These are phyloP conservation scores for Xestobium rufovillosum DNA, from an alignment of 2,888 invertebrate species.

Conservation along the genomic window DNA sequence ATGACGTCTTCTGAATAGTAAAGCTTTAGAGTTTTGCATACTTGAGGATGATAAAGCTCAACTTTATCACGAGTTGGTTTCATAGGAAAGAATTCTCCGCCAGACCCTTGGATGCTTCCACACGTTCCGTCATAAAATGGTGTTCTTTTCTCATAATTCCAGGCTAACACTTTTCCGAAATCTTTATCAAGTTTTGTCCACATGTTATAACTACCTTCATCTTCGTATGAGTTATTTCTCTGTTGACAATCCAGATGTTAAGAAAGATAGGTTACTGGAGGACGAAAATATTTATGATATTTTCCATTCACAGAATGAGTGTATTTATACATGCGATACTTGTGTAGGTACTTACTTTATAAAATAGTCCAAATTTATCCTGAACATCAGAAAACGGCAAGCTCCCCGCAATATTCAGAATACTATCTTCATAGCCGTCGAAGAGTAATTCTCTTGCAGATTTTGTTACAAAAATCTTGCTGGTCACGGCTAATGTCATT, in stretches of 20 bases:
- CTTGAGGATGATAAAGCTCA: constrained; percentile 61
- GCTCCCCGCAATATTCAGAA: constrained; percentile 58
- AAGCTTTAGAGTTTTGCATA: constrained; percentile 62
- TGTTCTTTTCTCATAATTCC: constrained; percentile 61
- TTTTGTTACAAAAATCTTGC: constrained; percentile 51
- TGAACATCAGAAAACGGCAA: constrained; percentile 54
- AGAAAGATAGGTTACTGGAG: too few relatives aligned
- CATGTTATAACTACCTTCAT: constrained; percentile 68
- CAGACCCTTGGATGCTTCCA: constrained; percentile 61
- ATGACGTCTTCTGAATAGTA: constrained; percentile 53
- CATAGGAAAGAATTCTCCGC: constrained; percentile 74
- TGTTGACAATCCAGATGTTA: too few relatives aligned
- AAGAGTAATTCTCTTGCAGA: constrained; percentile 66
- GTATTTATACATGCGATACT: too few relatives aligned
- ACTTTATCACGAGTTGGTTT: constrained; percentile 52
- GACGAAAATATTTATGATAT: too few relatives aligned
- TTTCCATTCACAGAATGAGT: too few relatives aligned
- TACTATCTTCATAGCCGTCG: constrained; percentile 68
- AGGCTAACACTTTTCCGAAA: constrained; percentile 62
- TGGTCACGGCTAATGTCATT: constrained; percentile 31
- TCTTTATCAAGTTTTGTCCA: constrained; percentile 58
- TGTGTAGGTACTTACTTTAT: constrained; percentile 46
- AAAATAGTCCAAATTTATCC: constrained; percentile 82
- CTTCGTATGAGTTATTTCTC: constrained; percentile 65
- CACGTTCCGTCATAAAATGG: constrained; percentile 51